Evolutionary conservation across 2,797 vertebrate genomes (phyloP).

Genomic region (Neopelma chrysocephalum): DNA sequence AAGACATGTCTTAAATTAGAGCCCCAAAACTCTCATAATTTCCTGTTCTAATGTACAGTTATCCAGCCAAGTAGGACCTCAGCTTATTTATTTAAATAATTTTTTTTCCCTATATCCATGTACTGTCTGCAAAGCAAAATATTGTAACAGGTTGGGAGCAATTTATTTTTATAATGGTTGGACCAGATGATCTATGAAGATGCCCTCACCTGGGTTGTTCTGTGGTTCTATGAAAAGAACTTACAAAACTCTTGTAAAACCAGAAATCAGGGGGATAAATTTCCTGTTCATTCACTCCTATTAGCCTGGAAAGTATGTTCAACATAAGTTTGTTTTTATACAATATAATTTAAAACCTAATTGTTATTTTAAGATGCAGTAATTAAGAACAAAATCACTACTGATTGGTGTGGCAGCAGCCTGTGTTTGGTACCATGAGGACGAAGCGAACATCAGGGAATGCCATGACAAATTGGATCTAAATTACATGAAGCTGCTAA

Average conservation of each 20-base stretch:
- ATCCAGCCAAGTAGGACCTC: background rate
- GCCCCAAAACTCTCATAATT: background rate
- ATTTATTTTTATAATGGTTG: background rate
- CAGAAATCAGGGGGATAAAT: background rate
- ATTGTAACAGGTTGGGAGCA: rapidly evolving
- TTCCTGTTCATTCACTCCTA: background rate
- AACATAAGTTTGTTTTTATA: background rate
- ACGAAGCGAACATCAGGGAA: background rate
- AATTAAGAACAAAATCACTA: background rate
- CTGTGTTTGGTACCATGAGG: background rate
- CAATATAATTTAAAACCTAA: background rate
- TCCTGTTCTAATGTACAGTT: background rate
- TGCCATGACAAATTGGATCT: background rate
- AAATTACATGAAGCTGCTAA: constrained; percentile 15
- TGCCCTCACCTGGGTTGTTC: background rate
- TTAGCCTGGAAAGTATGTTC: background rate
- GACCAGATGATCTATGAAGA: background rate
- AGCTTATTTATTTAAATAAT: background rate
- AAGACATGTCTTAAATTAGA: background rate
- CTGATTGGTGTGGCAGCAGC: background rate
- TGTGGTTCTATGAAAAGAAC: background rate
- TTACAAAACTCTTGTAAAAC: background rate
- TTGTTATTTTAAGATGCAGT: background rate
- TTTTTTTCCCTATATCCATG: background rate
- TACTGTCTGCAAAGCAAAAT: background rate